A percentile compares a stretch with the other conserved stretches of the same genome.
phyloP scores from a whole-genome alignment of 2,113 vertebrate genomes.

The Semnopithecus entellus region DNA sequence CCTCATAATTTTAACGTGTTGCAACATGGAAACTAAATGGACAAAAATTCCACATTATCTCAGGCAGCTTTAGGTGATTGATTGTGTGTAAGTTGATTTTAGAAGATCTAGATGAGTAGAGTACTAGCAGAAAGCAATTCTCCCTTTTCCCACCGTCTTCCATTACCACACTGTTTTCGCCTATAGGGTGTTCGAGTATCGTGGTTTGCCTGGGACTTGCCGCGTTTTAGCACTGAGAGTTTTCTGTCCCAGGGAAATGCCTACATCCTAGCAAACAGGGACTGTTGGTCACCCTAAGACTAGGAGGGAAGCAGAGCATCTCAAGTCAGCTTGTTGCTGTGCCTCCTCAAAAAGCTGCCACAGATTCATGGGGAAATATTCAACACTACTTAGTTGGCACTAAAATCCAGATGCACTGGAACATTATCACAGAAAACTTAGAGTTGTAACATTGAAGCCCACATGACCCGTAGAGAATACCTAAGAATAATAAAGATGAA shows the following conservation, averaged over 20 bases:
- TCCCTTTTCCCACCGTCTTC: neutral
- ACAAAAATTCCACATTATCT: neutral
- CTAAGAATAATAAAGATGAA: constrained; percentile 42
- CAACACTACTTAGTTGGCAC: neutral
- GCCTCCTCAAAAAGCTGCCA: neutral
- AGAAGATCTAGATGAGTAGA: neutral
- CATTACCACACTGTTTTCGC: neutral
- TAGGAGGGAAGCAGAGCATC: no score
- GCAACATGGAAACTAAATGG: neutral
- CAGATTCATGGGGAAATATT: neutral
- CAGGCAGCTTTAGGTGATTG: neutral
- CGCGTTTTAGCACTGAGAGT: neutral
- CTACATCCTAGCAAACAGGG: rapidly evolving
- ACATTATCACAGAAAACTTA: neutral
- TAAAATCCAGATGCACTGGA: neutral
- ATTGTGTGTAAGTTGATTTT: neutral
- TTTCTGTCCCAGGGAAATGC: neutral
- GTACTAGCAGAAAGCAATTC: neutral
- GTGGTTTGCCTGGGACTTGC: neutral
- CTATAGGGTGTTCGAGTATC: no score
- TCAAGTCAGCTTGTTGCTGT: rapidly evolving
- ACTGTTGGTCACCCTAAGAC: no score
- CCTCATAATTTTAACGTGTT: neutral
- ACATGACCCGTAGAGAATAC: neutral
- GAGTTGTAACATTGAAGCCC: neutral